Percentiles rank a stretch among this genome's conserved stretches.
Evolutionary conservation across 2,888 invertebrate genomes (phyloP).

Genomic region (Matsumyia berberina): DNA sequence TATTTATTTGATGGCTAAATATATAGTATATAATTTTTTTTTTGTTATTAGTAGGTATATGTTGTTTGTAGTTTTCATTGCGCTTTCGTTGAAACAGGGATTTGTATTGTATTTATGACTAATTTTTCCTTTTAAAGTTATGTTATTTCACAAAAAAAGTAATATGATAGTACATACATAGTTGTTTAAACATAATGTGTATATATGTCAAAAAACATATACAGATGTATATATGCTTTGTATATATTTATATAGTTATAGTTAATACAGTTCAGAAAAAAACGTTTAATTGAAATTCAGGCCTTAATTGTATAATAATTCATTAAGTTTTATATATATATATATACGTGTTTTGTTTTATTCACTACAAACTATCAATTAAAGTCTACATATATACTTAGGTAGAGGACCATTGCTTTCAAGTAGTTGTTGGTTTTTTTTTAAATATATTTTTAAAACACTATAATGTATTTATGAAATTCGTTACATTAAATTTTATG

Average conservation of each 20-base stretch:
- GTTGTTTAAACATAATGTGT: constrained; percentile 65
- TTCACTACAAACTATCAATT: constrained; percentile 60
- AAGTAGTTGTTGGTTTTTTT: constrained; percentile 64
- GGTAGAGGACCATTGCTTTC: constrained; percentile 75
- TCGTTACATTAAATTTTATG: constrained; percentile 57
- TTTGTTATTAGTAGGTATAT: constrained; percentile 72
- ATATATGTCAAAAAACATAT: constrained; percentile 76
- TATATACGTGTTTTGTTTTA: constrained; percentile 44
- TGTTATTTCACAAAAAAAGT: constrained; percentile 39
- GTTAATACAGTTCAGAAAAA: constrained; percentile 63
- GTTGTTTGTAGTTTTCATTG: constrained; percentile 76
- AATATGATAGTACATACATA: constrained; percentile 67
- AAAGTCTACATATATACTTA: constrained; percentile 69
- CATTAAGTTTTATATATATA: constrained; percentile 62
- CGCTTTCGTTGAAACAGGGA: constrained; percentile 77
- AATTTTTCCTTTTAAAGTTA: constrained; percentile 29
- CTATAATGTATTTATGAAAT: constrained; percentile 64
- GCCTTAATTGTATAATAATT: constrained; percentile 69
- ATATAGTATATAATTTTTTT: constrained; percentile 59
- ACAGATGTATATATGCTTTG: constrained; percentile 72
- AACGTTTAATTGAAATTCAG: constrained; percentile 68
- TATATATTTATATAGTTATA: constrained; percentile 69
- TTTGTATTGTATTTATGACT: constrained; percentile 70
- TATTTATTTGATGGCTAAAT: constrained; percentile 69
- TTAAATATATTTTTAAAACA: constrained; percentile 38